Base-by-base conservation (phyloP, 23 tunicate genomes). In the Corella eumyota region DNA sequence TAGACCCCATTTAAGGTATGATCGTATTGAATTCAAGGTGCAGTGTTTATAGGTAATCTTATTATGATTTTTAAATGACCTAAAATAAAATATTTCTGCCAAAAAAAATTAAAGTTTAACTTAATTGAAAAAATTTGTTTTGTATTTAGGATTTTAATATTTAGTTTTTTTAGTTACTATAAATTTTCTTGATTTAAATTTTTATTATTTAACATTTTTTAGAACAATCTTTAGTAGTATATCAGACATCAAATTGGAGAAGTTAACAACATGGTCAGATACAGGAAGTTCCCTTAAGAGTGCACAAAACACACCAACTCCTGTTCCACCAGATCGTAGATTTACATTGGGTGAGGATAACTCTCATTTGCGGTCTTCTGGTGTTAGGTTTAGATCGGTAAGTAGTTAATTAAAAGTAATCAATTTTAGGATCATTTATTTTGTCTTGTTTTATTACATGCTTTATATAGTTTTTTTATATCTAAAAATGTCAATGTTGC, bases 271-370 rank as follows among this genome's bases (percentile, higher is more conserved):
- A 15, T 84, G 94, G 94, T 84, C 94, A 3, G 94, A 84, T 5
- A 84, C 94, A 4, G 83, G 75, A 19, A 84, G 94, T 44, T 84
- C 94, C 15, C 57, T 84, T 73, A 84, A 75, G 50, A 75, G 83
- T 0, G 57, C 66, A 25, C 94, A 79, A 46, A 84, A 84, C 70
- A 74, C 94, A 34, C 94, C 94, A 0, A 84, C 94, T 7, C 94
- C 94, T 1, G 73, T 52, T 25, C 69, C 83, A 9, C 72, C 71
- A 0, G 73, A 71, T 29, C 84, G 84, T 7, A 30, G 74, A 40
- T 25, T 56, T 33, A 32, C 40, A 32, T 19, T 51, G 34, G 63
- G 15, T 33, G 78, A 66, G 33, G 92, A 82, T 21, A 78, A 74
- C 21, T 34, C 58, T 36, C 78, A 81, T 34, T 53, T 60, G 4